Percentiles rank a stretch among this genome's conserved stretches.
Evolutionary conservation across 2,888 invertebrate genomes (phyloP).

Genomic region (Unio pictorum): DNA sequence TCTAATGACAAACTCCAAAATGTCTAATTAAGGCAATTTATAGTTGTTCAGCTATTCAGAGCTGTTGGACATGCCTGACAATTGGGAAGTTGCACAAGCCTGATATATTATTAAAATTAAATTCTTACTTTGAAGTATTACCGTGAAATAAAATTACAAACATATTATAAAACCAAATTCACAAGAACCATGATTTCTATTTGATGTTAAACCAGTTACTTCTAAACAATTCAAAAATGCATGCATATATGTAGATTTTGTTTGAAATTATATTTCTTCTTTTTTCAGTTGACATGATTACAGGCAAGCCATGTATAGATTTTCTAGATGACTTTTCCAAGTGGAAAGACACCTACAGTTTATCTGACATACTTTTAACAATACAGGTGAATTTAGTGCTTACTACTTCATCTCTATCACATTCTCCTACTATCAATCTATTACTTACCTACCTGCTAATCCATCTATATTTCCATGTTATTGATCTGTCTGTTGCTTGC

Average conservation of each 20-base stretch:
- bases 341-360: slow-evolving; percentile 58
- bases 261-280: slow-evolving; percentile 4
- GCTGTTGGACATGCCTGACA: no score
- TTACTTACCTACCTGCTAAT: no score
- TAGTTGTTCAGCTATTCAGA: no score
- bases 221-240: neutral
- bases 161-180: no score
- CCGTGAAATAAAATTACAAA: no score
- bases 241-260: neutral
- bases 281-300: slow-evolving; percentile 65
- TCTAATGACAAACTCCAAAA: no score
- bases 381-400: slow-evolving; percentile 56
- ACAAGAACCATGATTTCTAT: no score
- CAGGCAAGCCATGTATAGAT: slow-evolving; percentile 64
- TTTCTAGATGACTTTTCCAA: slow-evolving; percentile 59
- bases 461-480: neutral
- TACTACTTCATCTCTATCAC: neutral
- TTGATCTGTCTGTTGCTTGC: neutral
- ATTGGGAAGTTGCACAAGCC: no score
- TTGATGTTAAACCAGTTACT: neutral
- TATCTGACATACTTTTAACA: slow-evolving; percentile 52
- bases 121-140: no score
- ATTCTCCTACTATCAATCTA: no score
- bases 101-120: no score
- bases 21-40: no score